These are phyloP conservation scores for Sorex fumeus DNA, from an alignment of 2,113 vertebrate genomes.

Conservation along the genomic window DNA sequence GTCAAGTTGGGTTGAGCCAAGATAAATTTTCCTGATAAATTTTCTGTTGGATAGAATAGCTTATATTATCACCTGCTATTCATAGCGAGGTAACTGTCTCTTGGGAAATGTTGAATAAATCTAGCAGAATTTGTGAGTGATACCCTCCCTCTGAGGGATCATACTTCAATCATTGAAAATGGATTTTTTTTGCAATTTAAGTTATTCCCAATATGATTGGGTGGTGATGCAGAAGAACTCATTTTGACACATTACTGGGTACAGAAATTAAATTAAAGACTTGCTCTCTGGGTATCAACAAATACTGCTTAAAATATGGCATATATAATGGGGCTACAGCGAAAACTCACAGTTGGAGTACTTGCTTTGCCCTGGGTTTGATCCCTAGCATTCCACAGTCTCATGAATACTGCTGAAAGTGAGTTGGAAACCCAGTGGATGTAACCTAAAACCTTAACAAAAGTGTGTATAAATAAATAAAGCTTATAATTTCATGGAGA, in stretches of 20 bases:
- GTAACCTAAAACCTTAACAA: too few relatives aligned
- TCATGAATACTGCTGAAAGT: too few relatives aligned
- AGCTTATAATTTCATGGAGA: constrained; percentile 22
- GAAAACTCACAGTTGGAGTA: too few relatives aligned
- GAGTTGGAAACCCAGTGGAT: too few relatives aligned
- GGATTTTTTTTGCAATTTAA: not conserved
- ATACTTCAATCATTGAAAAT: constrained; percentile 2
- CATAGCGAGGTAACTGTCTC: not conserved
- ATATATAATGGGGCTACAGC: too few relatives aligned
- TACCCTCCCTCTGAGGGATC: not conserved
- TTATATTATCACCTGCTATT: not conserved
- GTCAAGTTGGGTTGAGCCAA: not conserved
- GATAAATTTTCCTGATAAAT: not conserved
- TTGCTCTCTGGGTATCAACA: not conserved
- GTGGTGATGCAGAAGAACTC: not conserved
- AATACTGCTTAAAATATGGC: not conserved
- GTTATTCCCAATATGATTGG: not conserved
- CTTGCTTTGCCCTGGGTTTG: too few relatives aligned
- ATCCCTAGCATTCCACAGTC: too few relatives aligned
- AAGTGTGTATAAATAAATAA: not conserved
- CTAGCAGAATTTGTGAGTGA: not conserved
- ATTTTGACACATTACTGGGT: not conserved
- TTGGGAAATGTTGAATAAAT: not conserved
- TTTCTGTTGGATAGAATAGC: not conserved
- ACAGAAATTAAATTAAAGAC: constrained; percentile 35